A percentile compares a stretch with the other conserved stretches of the same genome.
phyloP scores from a whole-genome alignment of 2,113 vertebrate genomes.

The Barnardius zonarius region DNA sequence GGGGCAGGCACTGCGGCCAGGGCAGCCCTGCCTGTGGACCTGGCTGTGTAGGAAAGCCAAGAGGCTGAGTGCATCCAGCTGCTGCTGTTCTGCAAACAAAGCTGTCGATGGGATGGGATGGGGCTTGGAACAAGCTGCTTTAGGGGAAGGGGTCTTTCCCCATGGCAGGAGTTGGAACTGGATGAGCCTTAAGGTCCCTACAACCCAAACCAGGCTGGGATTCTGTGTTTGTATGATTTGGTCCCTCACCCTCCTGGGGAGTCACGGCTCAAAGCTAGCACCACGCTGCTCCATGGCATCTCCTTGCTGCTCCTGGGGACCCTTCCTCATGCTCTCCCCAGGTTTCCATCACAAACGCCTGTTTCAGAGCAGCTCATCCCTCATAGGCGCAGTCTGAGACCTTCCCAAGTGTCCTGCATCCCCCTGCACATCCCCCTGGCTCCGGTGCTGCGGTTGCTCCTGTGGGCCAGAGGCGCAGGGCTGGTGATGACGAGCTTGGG shows the following conservation, averaged over 20 bases:
- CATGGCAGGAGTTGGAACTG: background rate
- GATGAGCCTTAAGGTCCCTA: background rate
- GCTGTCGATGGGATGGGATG: background rate
- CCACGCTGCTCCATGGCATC: background rate
- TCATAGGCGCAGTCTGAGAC: accelerated
- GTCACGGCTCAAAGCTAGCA: accelerated
- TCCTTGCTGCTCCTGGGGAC: background rate
- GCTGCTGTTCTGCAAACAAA: background rate
- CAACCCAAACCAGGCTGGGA: background rate
- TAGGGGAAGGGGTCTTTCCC: background rate
- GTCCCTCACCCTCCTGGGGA: background rate
- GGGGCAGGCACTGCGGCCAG: accelerated
- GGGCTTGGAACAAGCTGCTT: background rate
- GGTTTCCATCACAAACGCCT: background rate
- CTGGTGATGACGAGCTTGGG: background rate
- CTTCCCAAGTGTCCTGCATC: background rate
- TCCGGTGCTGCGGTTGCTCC: background rate
- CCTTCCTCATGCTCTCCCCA: background rate
- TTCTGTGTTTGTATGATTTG: background rate
- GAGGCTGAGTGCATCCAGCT: background rate
- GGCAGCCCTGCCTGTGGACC: background rate
- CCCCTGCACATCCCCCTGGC: background rate
- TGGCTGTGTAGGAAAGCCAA: background rate
- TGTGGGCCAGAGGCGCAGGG: background rate
- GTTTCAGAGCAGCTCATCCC: background rate